Conservation (phyloP, 2,797 vertebrate species). For the Taeniopygia guttata region DNA sequence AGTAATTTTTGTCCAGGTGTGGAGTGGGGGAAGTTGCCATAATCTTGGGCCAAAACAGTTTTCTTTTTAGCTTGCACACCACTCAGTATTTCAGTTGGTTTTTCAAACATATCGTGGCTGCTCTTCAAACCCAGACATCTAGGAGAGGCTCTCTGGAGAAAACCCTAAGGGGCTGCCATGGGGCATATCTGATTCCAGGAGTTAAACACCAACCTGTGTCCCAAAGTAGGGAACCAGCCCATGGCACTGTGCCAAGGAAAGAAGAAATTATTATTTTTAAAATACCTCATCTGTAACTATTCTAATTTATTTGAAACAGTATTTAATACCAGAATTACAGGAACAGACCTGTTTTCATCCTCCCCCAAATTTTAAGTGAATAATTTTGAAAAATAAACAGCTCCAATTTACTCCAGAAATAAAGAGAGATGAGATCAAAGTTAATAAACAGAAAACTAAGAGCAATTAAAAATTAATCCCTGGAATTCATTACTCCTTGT, state of each 20-base stretch:
- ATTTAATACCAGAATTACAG: not conserved
- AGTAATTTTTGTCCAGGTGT: not conserved
- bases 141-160: not conserved
- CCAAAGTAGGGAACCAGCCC: not conserved
- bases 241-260: not conserved
- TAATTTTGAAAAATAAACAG: not conserved
- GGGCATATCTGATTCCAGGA: not conserved
- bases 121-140: conserved; percentile 25
- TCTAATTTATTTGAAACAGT: not conserved
- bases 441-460: conserved; percentile 16
- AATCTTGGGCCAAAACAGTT: not conserved
- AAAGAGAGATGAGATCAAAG: not conserved
- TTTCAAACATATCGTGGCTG: conserved; percentile 29
- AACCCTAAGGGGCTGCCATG: not conserved
- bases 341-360: not conserved
- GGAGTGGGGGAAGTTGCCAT: not conserved
- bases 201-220: not conserved
- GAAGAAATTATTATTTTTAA: not conserved
- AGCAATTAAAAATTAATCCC: conserved; percentile 14
- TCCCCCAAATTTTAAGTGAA: not conserved
- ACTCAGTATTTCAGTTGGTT: conserved; percentile 29
- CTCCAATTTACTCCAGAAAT: not conserved
- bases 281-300: not conserved
- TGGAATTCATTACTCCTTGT: conserved; percentile 31
- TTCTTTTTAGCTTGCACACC: not conserved